Conservation (phyloP, 2,888 invertebrate genomes). For the Morpho helenor region DNA sequence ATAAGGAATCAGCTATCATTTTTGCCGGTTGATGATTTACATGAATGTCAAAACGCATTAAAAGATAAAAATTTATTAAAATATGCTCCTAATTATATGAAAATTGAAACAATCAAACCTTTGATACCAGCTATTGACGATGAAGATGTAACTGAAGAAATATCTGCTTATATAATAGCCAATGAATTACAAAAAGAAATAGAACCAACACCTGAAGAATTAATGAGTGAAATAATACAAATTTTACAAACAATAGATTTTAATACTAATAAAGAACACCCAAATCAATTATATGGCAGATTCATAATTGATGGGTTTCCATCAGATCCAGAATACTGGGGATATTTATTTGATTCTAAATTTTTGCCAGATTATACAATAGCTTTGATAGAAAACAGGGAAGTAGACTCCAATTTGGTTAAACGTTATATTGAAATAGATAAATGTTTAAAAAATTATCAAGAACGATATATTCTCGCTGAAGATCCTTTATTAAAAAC, state of each 20-base stretch:
- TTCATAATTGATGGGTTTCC: slow-evolving; percentile 82
- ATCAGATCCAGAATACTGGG: slow-evolving; percentile 69
- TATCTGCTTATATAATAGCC: slow-evolving; percentile 49
- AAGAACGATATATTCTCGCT: slow-evolving; percentile 44
- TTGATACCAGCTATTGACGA: slow-evolving; percentile 62
- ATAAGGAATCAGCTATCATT: slow-evolving; percentile 35
- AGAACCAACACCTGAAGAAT: slow-evolving; percentile 59
- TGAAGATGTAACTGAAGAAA: slow-evolving; percentile 60
- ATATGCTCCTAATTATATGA: slow-evolving; percentile 59
- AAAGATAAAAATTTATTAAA: slow-evolving; percentile 34
- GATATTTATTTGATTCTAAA: slow-evolving; percentile 55
- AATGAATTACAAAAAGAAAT: slow-evolving; percentile 64
- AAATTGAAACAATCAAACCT: slow-evolving; percentile 40
- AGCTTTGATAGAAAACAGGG: slow-evolving; percentile 72
- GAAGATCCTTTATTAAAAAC: slow-evolving; percentile 53
- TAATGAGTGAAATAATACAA: slow-evolving; percentile 56
- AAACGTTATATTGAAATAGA: slow-evolving; percentile 54
- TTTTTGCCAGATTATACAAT: slow-evolving; percentile 77
- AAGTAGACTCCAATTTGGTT: slow-evolving; percentile 50
- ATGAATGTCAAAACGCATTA: slow-evolving; percentile 41
- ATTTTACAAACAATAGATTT: slow-evolving; percentile 55
- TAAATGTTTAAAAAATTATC: slow-evolving; percentile 42
- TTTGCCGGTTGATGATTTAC: slow-evolving; percentile 50
- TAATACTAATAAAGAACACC: slow-evolving; percentile 38
- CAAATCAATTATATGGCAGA: slow-evolving; percentile 58